Percentiles rank a stretch among this genome's conserved stretches.
phyloP scores from a whole-genome alignment of 2,113 vertebrate species.

The Cyanoderma ruficeps region DNA sequence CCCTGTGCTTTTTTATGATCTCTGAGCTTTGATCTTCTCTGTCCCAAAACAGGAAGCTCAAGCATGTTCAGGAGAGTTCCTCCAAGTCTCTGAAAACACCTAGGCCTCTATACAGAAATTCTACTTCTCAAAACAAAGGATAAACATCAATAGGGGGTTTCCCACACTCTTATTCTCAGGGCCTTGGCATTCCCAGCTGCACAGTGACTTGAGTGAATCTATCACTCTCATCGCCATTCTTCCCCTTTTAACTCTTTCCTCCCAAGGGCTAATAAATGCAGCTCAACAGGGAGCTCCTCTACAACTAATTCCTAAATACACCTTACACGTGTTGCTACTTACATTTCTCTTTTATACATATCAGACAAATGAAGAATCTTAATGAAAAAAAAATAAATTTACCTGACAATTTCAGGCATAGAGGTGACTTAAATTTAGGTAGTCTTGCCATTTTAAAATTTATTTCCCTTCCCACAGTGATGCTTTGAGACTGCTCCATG shows the following conservation, averaged over 20 bases:
- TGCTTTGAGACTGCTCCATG: background rate
- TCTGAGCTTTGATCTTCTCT: background rate
- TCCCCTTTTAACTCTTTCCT: background rate
- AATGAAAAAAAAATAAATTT: background rate
- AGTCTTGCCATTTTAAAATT: background rate
- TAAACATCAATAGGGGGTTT: background rate
- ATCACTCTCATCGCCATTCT: accelerated
- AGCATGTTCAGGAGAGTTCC: background rate
- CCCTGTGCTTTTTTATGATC: background rate
- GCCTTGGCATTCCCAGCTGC: background rate
- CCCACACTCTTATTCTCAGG: background rate
- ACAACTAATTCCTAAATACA: background rate
- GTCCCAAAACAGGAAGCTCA: background rate
- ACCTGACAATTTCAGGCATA: background rate
- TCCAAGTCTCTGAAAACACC: background rate
- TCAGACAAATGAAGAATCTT: background rate
- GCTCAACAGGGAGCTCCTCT: background rate
- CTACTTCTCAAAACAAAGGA: background rate
- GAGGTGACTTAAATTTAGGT: background rate
- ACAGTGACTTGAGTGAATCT: background rate
- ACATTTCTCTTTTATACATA: background rate
- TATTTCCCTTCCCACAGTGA: background rate
- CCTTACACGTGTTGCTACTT: background rate
- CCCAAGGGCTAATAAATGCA: background rate
- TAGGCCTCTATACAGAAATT: background rate